Percentiles rank a stretch among this genome's conserved stretches.
phyloP scores from a whole-genome alignment of 2,888 invertebrate genomes.

The Cantharis rustica region DNA sequence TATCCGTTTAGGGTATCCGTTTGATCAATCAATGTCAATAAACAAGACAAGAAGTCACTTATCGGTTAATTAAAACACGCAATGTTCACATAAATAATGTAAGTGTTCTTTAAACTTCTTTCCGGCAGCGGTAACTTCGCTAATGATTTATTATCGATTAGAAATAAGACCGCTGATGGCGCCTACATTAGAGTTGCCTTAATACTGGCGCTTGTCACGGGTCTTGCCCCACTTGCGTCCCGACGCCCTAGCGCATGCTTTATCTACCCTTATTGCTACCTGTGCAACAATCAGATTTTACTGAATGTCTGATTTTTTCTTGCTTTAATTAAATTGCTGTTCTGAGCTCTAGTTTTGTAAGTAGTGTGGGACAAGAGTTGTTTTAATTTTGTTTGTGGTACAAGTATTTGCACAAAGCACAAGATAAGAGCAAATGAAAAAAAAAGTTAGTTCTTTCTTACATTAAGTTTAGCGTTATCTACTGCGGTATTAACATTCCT shows the following conservation, averaged over 20 bases:
- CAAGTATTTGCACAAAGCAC: neutral
- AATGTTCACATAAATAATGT: constrained; percentile 28
- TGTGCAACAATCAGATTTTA: constrained; percentile 44
- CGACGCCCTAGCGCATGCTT: constrained; percentile 43
- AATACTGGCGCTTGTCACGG: constrained; percentile 48
- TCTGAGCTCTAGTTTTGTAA: constrained; percentile 5
- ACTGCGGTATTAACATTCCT: neutral
- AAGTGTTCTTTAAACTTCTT: constrained; percentile 24
- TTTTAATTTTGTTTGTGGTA: neutral
- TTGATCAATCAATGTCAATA: constrained; percentile 17
- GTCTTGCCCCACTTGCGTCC: constrained; percentile 48
- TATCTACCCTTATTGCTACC: constrained; percentile 43
- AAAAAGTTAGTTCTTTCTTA: neutral
- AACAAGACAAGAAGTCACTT: constrained; percentile 27
- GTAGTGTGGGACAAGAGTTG: neutral
- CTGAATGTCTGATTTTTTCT: constrained; percentile 29
- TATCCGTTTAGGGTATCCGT: neutral
- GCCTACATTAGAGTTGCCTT: constrained; percentile 47
- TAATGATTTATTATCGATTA: constrained; percentile 42
- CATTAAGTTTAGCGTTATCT: neutral
- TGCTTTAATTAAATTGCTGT: constrained; percentile 22
- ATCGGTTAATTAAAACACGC: constrained; percentile 28
- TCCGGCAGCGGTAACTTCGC: constrained; percentile 29
- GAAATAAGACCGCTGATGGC: constrained; percentile 42
- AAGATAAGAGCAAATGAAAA: neutral